phyloP scores from a whole-genome alignment of 2,888 invertebrate genomes.

The Agelastica alni region DNA sequence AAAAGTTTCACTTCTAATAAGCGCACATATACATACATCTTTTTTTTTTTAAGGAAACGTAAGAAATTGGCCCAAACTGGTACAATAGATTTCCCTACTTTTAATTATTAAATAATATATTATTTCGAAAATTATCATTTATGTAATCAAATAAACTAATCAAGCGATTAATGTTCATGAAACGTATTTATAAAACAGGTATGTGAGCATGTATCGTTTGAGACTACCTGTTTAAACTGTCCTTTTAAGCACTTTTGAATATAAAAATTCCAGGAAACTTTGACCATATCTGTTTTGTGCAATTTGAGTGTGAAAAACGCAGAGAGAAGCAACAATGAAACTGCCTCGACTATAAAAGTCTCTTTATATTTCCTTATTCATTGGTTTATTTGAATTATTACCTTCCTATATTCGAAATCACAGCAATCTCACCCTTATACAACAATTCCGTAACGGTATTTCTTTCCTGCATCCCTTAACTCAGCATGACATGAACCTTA shows the following conservation, averaged over 20 bases:
- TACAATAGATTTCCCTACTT: no score
- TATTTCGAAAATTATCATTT: no score
- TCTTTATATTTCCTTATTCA: constrained; percentile 16
- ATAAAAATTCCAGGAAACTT: constrained; percentile 27
- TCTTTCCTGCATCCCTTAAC: background rate
- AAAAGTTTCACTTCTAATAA: no score
- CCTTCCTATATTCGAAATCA: background rate
- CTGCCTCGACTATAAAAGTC: constrained; percentile 29
- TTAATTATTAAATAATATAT: no score
- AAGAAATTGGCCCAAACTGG: no score
- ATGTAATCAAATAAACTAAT: no score
- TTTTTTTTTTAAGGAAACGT: no score
- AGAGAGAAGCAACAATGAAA: constrained; percentile 40
- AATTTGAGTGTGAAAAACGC: constrained; percentile 47
- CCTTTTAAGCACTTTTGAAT: constrained; percentile 25
- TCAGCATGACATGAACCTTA: constrained; percentile 26
- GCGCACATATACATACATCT: no score
- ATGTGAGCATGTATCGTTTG: background rate
- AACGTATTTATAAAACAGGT: background rate
- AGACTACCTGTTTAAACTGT: constrained; percentile 16
- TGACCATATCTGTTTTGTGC: constrained; percentile 42
- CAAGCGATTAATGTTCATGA: background rate
- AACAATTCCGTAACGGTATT: background rate
- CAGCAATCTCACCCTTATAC: constrained; percentile 1
- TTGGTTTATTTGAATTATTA: constrained; percentile 20